phyloP scores from a whole-genome alignment of 2,888 invertebrate species.

The Toxonevra muliebris region DNA sequence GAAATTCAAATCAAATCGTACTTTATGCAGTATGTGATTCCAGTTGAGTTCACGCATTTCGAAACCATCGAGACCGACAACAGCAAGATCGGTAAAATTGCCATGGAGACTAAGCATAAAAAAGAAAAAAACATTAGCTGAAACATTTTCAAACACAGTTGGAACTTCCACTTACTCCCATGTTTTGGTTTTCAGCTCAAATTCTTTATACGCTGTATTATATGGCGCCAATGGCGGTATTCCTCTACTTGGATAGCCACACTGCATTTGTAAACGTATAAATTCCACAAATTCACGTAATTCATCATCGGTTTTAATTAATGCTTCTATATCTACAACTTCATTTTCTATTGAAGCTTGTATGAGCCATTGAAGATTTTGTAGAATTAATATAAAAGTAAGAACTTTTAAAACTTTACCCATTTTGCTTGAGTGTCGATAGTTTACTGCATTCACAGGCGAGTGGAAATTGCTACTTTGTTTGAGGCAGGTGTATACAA shows the following conservation, averaged over 20 bases:
- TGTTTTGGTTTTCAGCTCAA: constrained; percentile 35
- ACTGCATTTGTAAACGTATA: constrained; percentile 57
- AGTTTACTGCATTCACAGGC: too few species aligned
- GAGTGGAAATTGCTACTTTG: too few species aligned
- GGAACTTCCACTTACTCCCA: constrained; percentile 43
- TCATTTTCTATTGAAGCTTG: neutral
- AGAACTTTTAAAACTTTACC: too few species aligned
- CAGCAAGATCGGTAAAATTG: constrained; percentile 48
- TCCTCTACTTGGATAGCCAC: constrained; percentile 52
- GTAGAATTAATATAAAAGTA: too few species aligned
- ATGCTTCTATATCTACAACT: constrained; percentile 13
- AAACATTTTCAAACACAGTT: neutral
- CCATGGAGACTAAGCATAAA: constrained; percentile 36
- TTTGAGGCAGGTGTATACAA: too few species aligned
- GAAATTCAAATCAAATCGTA: constrained; percentile 54
- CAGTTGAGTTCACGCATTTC: constrained; percentile 50
- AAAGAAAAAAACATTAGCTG: neutral
- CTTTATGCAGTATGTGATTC: constrained; percentile 48
- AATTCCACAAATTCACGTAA: constrained; percentile 55
- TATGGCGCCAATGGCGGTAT: constrained; percentile 57
- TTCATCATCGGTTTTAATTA: constrained; percentile 53
- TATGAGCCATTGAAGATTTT: neutral
- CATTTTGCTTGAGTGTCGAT: too few species aligned
- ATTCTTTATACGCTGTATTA: constrained; percentile 40
- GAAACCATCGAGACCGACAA: constrained; percentile 54